These are phyloP conservation scores for Nematostella vectensis DNA, from an alignment of 92 coral and sea anemone genomes.

Conservation along the genomic window DNA sequence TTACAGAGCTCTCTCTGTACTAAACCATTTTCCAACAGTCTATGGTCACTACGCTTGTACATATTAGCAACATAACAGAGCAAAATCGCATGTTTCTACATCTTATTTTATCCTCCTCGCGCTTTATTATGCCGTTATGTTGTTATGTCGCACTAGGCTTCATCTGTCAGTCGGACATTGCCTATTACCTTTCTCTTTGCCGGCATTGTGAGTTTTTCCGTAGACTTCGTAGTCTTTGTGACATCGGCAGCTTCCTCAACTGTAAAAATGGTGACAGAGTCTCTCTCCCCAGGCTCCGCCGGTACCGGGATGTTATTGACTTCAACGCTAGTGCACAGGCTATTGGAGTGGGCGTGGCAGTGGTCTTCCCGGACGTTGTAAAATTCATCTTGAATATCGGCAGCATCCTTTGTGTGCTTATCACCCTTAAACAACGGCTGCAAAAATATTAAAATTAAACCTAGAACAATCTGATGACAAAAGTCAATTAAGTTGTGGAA, in stretches of 20 bases:
- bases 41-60: too few species aligned
- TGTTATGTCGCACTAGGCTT: background rate
- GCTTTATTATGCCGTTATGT: background rate
- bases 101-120: too few species aligned
- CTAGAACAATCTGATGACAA: too few species aligned
- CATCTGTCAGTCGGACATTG: background rate
- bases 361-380: background rate
- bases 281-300: background rate
- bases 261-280: background rate
- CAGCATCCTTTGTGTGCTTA: too few species aligned
- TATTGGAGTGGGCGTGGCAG: slow-evolving; percentile 1
- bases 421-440: too few species aligned
- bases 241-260: background rate
- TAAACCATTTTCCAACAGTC: too few species aligned
- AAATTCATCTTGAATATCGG: background rate
- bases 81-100: too few species aligned
- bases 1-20: too few species aligned
- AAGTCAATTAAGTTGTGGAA: too few species aligned
- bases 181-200: background rate
- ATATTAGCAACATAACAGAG: too few species aligned
- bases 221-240: background rate
- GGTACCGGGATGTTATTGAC: background rate
- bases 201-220: background rate
- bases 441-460: too few species aligned
- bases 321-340: background rate